A percentile compares a stretch with the other conserved stretches of the same genome.
phyloP scores from a whole-genome alignment of 2,888 invertebrate genomes.

The Helleia helle region DNA sequence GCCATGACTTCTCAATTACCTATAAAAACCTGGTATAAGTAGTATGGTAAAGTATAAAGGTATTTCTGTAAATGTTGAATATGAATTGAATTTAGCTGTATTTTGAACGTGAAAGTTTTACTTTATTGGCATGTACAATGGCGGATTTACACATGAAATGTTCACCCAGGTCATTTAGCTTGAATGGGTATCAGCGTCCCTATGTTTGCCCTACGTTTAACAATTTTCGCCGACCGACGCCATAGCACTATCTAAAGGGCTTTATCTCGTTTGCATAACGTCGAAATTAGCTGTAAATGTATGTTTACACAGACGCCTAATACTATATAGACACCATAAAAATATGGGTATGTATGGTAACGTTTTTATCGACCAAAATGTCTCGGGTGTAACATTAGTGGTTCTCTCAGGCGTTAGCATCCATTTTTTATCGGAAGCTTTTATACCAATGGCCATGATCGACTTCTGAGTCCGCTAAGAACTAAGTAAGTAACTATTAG shows the following conservation, averaged over 20 bases:
- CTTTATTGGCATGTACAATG: no score
- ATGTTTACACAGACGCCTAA: neutral
- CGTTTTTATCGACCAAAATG: neutral
- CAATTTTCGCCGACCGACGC: slow-evolving; percentile 36
- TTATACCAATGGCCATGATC: neutral
- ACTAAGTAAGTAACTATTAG: no score
- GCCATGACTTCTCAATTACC: no score
- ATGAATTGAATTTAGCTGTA: no score
- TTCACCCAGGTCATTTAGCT: slow-evolving; percentile 47
- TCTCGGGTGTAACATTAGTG: neutral
- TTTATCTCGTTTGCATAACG: slow-evolving; percentile 28
- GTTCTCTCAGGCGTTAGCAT: neutral
- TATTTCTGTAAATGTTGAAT: no score
- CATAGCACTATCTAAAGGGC: slow-evolving; percentile 27
- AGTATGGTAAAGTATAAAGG: no score
- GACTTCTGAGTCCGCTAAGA: neutral
- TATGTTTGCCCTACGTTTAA: slow-evolving; percentile 49
- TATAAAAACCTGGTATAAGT: no score
- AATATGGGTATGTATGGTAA: slow-evolving; percentile 1
- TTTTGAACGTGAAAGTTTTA: no score
- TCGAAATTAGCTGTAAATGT: slow-evolving; percentile 31
- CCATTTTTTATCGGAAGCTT: neutral
- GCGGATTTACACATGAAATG: slow-evolving; percentile 39
- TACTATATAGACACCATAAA: neutral
- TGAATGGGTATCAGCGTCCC: slow-evolving; percentile 42